phyloP scores from a whole-genome alignment of 2,113 vertebrate species.

The Geococcyx californianus region DNA sequence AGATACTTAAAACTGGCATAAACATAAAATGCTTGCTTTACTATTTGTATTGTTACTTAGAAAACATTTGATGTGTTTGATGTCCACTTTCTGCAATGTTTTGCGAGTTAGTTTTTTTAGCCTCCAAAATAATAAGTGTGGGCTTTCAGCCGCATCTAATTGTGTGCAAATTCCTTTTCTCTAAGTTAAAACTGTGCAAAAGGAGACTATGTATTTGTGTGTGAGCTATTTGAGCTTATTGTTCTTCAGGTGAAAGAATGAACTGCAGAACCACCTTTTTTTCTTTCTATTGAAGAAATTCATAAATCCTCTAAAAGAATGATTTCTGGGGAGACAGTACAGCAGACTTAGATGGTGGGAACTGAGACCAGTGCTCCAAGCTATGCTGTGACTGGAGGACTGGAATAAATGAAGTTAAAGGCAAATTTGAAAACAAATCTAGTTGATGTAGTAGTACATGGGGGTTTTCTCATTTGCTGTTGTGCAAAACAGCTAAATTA shows the following conservation, averaged over 20 bases:
- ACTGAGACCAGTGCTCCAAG: not conserved
- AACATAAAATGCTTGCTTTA: not conserved
- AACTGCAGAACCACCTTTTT: not conserved
- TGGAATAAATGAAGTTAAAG: not conserved
- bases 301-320: not conserved
- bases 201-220: not conserved
- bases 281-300: not conserved
- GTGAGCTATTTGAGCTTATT: not conserved
- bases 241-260: not conserved
- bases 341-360: not conserved
- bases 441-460: not conserved
- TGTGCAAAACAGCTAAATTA: not conserved
- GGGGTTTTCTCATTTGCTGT: not conserved
- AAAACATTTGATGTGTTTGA: not conserved
- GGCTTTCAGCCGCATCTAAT: conserved; percentile 23
- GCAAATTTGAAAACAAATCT: not conserved
- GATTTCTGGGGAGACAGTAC: not conserved
- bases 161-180: conserved; percentile 33
- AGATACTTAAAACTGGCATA: not conserved
- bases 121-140: conserved; percentile 13
- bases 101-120: not conserved
- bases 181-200: not conserved
- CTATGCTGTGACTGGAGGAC: not conserved
- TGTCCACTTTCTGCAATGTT: not conserved
- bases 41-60: not conserved